Conservation (phyloP, 2,888 invertebrate species). For the Diploptera punctata region DNA sequence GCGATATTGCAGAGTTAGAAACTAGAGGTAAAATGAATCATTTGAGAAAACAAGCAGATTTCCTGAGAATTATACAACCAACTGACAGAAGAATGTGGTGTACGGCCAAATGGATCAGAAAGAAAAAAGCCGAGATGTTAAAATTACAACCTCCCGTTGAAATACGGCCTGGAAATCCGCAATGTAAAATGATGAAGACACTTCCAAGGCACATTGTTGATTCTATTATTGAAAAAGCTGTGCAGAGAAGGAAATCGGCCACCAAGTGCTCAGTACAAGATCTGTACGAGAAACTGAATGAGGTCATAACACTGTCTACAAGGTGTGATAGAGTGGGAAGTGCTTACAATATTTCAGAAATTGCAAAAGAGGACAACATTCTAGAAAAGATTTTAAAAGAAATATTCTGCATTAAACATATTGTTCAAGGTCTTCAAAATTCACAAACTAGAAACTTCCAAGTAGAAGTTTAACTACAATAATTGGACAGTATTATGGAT, state of each 20-base stretch:
- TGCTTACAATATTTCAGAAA: no score
- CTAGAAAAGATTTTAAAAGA: no score
- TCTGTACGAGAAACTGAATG: no score
- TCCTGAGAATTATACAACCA: constrained; percentile 60
- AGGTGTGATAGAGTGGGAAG: no score
- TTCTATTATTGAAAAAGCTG: not conserved
- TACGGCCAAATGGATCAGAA: constrained; percentile 51
- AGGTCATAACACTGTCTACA: no score
- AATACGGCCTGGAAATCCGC: constrained; percentile 14
- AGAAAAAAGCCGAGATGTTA: not conserved
- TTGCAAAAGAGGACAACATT: no score
- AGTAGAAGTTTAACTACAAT: no score
- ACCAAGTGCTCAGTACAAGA: not conserved
- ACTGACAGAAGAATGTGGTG: constrained; percentile 56
- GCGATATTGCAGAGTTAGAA: constrained; percentile 64
- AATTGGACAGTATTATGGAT: no score
- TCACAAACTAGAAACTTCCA: no score
- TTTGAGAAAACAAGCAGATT: constrained; percentile 63
- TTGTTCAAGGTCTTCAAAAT: no score
- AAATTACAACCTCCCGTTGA: not conserved
- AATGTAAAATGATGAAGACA: not conserved
- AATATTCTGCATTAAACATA: no score
- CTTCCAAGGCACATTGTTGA: not conserved
- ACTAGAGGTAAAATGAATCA: constrained; percentile 62
- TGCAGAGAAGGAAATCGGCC: not conserved